These are phyloP conservation scores for Sus cebifrons DNA, from an alignment of 2,797 vertebrate species.

Conservation along the genomic window DNA sequence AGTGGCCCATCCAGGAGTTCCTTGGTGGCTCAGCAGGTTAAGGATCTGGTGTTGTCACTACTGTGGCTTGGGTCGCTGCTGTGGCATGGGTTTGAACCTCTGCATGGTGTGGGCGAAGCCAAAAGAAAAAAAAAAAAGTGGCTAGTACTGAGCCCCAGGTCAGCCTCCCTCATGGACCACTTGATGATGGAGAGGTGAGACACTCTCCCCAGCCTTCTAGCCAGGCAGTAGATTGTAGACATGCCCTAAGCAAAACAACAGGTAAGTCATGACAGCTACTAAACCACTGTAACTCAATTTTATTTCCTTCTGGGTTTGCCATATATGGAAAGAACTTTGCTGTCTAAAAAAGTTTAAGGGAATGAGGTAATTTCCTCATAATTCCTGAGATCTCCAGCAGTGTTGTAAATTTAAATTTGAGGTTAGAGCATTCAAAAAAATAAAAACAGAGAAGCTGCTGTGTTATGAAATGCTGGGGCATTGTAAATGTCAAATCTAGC, in stretches of 20 bases:
- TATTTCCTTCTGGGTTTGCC: constrained; percentile 45
- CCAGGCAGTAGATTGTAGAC: background rate
- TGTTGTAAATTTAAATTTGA: constrained; percentile 65
- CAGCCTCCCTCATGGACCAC: background rate
- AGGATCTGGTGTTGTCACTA: too few species aligned
- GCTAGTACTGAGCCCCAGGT: background rate
- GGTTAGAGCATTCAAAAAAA: constrained; percentile 59
- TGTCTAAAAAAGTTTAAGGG: constrained; percentile 64
- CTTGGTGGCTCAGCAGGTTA: too few species aligned
- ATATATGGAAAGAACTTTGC: constrained; percentile 54
- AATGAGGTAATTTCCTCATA: constrained; percentile 74
- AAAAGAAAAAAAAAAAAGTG: background rate
- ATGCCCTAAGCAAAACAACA: background rate
- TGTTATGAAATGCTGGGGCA: background rate
- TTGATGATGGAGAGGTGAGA: background rate
- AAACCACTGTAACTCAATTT: background rate
- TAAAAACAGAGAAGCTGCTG: constrained; percentile 9
- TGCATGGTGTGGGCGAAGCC: too few species aligned
- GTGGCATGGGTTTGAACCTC: too few species aligned
- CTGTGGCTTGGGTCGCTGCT: too few species aligned
- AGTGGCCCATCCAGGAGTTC: background rate
- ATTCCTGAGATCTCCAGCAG: constrained; percentile 60
- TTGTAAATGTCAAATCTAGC: constrained; percentile 17
- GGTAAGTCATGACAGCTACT: background rate
- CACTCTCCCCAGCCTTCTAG: too few species aligned